These are phyloP conservation scores for Mylabris phalerata DNA, from an alignment of 1,140 invertebrate species.

Conservation along the genomic window DNA sequence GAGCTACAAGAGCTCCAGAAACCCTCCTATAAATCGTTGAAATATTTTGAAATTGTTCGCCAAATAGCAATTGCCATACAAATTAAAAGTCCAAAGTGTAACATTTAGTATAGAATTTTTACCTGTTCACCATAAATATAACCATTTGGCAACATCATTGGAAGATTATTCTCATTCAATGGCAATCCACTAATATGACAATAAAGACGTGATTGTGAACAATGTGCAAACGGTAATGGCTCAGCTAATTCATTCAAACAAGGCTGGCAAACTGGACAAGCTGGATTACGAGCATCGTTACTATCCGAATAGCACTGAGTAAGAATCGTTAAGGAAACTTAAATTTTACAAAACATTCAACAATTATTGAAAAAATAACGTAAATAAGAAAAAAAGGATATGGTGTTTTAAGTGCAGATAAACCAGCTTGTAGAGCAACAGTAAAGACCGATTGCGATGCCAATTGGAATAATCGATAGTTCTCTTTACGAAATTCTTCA, in stretches of 20 bases:
- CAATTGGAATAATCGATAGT: slow-evolving; percentile 89
- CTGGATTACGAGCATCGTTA: slow-evolving; percentile 62
- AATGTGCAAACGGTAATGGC: slow-evolving; percentile 89
- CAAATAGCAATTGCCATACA: too few relatives aligned
- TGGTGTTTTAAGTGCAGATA: slow-evolving; percentile 93
- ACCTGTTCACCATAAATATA: slow-evolving; percentile 96
- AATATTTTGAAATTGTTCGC: too few relatives aligned
- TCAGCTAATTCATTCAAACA: slow-evolving; percentile 82
- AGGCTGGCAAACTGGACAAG: slow-evolving; percentile 90
- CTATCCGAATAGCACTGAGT: slow-evolving; percentile 61
- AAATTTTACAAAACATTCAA: too few relatives aligned
- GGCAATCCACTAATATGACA: slow-evolving; percentile 85
- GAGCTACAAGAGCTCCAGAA: too few relatives aligned
- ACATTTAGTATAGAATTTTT: slow-evolving; percentile 23
- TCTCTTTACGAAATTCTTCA: slow-evolving; percentile 86
- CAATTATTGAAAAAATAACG: slow-evolving; percentile 2
- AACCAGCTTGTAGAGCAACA: slow-evolving; percentile 83
- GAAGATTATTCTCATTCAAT: slow-evolving; percentile 96
- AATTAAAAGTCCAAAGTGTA: too few relatives aligned
- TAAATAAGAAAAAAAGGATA: slow-evolving; percentile 45
- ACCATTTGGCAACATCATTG: slow-evolving; percentile 97
- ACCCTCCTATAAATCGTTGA: too few relatives aligned
- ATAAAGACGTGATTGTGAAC: slow-evolving; percentile 88
- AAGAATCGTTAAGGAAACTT: slow-evolving; percentile 32
- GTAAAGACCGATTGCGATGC: slow-evolving; percentile 87